Evolutionary conservation across 2,113 vertebrate genomes (phyloP), one percentile per base, ranked within the genome.

Genomic region (Thunnus maccoyii): DNA sequence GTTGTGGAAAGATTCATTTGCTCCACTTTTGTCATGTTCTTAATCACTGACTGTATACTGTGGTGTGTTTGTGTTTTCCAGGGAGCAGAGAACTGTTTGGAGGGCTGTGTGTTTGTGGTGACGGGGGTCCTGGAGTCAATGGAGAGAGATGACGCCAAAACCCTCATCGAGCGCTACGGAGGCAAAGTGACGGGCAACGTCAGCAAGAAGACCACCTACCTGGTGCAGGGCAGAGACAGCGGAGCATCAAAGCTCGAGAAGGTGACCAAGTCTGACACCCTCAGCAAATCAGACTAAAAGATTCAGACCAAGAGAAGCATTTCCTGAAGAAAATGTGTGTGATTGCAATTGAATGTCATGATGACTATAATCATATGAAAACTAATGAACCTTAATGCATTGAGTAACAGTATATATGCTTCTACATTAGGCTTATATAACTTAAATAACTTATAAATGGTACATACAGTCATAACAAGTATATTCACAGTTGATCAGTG

Each of bases 31-130:
- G 50, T 55, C 16, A 17, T 11, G 13, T 32, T 44, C 1, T 5
- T 47, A 10, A 25, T 18, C 8, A 44, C 51, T 57, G 15, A 22
- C 48, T 44, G 5, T n/a, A 3, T 63, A 2, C 14, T 48, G 25
- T 46, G 20, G 32, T 71, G 4, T 61, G 51, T 76, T n/a, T 67
- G 50, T 83, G 91, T 70, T 78, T 92, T 86, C 78, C 89, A 99
- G 98, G 98, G 98, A 85, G 97, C 94, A 75, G 98, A 99, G 70
- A 99, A 99, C 94, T 99, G 98, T 90, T 89, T 99, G 95, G 98
- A 99, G 92, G 97, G 97, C 11, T 95, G 98, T 82, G 96, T 93
- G 0, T 99, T 99, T 82, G 98, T 99, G 22, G 91, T 99, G 92
- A 99, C 98, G 0, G 98, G 98, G 0, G 96, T 99, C 66, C 83